These are phyloP conservation scores for Morbakka virulenta DNA, from an alignment of 30 jellyfish, hydroid and myxozoan genomes.

Conservation along the genomic window DNA sequence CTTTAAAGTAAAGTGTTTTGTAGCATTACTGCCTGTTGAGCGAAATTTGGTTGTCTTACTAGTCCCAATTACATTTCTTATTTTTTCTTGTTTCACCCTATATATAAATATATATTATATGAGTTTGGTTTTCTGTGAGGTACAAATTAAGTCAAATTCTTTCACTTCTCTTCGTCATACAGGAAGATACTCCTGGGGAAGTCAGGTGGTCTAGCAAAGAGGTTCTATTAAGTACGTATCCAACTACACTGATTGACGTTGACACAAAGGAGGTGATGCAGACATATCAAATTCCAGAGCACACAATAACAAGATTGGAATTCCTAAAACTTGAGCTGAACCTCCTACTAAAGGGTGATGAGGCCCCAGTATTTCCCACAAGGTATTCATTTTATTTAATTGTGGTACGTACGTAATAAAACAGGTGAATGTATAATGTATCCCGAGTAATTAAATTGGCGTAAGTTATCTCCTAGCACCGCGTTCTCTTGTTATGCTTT, in stretches of 20 bases:
- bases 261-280: conserved; percentile 70
- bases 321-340: conserved; percentile 53
- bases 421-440: no score
- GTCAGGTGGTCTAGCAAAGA: no score
- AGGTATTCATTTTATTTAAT: conserved; percentile 22
- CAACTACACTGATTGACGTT: conserved; percentile 69
- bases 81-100: no score
- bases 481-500: no score
- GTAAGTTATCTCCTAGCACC: no score
- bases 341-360: conserved; percentile 65
- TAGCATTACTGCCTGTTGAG: no score
- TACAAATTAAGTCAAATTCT: not conserved
- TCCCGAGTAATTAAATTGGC: no score
- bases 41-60: no score
- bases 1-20: no score
- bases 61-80: no score
- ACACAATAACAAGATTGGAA: conserved; percentile 36
- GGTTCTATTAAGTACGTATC: conserved; percentile 58
- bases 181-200: not conserved
- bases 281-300: conserved; percentile 47
- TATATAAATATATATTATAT: no score
- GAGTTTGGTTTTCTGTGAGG: no score
- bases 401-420: not conserved
- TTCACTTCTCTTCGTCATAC: not conserved
- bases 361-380: conserved; percentile 58